Conservation (phyloP, 2,113 vertebrate genomes). For the Rhynchomys soricoides region DNA sequence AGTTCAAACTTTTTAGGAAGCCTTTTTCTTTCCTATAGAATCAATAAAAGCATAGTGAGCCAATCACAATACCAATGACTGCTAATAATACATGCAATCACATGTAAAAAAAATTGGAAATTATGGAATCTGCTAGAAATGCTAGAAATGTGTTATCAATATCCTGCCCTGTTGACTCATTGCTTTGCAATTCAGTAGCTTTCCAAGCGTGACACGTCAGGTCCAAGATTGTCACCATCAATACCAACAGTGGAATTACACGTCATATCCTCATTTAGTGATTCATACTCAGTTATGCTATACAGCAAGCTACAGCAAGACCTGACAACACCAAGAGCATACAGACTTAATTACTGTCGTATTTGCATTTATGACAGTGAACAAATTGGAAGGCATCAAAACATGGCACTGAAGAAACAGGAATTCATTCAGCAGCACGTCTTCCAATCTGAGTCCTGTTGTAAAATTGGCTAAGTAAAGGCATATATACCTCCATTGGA, state of each 20-base stretch:
- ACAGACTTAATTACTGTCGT: constrained; percentile 60
- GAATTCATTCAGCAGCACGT: constrained; percentile 30
- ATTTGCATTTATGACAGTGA: neutral
- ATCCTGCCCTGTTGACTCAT: neutral
- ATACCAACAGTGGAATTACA: constrained; percentile 30
- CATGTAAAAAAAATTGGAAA: neutral
- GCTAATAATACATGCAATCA: neutral
- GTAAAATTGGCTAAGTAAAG: constrained; percentile 68
- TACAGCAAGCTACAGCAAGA: constrained; percentile 51
- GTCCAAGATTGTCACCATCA: constrained; percentile 17
- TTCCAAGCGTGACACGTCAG: constrained; percentile 30
- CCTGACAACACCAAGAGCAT: constrained; percentile 43
- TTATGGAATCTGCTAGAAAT: constrained; percentile 32
- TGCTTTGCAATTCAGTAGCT: constrained; percentile 58
- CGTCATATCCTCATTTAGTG: constrained; percentile 14
- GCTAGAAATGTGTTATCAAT: constrained; percentile 25
- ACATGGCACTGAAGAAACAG: constrained; percentile 73
- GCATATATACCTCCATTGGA: constrained; percentile 42
- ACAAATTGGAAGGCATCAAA: constrained; percentile 61
- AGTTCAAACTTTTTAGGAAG: constrained; percentile 34
- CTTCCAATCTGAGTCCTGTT: constrained; percentile 55
- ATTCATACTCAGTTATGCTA: constrained; percentile 21
- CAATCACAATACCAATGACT: neutral
- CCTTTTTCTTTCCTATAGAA: constrained; percentile 17
- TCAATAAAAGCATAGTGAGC: constrained; percentile 28